A percentile compares a stretch with the other conserved stretches of the same genome.
phyloP scores from a whole-genome alignment of 2,797 vertebrate genomes.

The Dermochelys coriacea region DNA sequence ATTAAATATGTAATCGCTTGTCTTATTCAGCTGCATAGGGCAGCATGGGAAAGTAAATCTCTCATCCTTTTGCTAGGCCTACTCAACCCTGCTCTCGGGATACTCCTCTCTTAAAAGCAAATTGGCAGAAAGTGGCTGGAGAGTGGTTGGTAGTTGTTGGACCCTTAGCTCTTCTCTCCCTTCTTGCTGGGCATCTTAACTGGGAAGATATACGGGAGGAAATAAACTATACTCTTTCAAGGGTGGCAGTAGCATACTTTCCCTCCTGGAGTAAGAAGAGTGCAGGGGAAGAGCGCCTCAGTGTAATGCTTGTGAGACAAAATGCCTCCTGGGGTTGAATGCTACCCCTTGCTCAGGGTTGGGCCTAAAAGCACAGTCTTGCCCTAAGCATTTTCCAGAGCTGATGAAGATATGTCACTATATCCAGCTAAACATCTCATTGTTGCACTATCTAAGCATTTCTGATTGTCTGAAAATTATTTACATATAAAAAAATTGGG shows the following conservation, averaged over 20 bases:
- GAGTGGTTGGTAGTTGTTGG: neutral
- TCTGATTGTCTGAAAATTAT: constrained; percentile 44
- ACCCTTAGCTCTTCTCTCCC: neutral
- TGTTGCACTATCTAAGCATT: constrained; percentile 4
- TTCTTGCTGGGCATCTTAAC: neutral
- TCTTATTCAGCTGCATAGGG: neutral
- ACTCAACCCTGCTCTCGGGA: neutral
- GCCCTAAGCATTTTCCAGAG: accelerated
- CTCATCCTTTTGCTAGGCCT: accelerated
- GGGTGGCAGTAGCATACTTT: neutral
- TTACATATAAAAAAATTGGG: constrained; percentile 16
- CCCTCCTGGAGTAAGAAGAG: neutral
- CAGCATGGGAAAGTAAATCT: neutral
- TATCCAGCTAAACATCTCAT: neutral
- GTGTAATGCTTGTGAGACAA: neutral
- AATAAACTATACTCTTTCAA: neutral
- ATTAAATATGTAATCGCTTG: neutral
- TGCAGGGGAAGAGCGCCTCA: neutral
- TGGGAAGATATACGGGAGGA: neutral
- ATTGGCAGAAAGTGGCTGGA: neutral
- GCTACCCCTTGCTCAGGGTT: neutral
- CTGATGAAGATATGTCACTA: neutral
- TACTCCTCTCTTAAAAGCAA: neutral
- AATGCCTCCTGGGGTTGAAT: neutral
- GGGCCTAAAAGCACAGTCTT: neutral